A percentile compares a stretch with the other conserved stretches of the same genome.
phyloP scores from a whole-genome alignment of 2,113 vertebrate genomes.

The Falco punctatus region DNA sequence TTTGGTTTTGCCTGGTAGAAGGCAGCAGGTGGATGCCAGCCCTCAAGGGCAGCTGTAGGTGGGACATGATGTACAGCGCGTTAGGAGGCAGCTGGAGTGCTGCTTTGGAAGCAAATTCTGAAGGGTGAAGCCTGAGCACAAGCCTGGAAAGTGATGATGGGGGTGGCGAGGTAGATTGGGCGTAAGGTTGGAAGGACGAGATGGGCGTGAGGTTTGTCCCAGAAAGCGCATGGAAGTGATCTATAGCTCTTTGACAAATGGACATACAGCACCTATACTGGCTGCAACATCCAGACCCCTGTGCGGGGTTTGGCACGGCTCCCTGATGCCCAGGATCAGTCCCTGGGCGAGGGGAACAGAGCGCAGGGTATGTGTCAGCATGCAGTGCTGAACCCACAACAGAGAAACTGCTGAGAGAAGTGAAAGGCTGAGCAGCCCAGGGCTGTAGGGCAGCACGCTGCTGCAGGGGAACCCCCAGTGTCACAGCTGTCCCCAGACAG shows the following conservation, averaged over 20 bases:
- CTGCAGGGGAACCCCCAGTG: neutral
- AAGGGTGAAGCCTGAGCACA: neutral
- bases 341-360: neutral
- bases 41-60: neutral
- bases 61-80: rapidly evolving
- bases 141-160: neutral
- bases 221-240: neutral
- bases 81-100: neutral
- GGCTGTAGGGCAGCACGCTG: neutral
- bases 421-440: neutral
- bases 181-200: neutral
- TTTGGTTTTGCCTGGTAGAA: neutral
- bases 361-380: rapidly evolving
- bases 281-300: neutral
- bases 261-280: neutral
- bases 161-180: neutral
- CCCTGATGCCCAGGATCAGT: rapidly evolving
- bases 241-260: neutral
- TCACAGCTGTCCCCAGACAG: rapidly evolving
- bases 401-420: neutral
- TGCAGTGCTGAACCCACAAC: rapidly evolving
- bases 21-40: neutral
- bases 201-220: neutral
- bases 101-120: neutral
- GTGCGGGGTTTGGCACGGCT: neutral